A percentile compares a stretch with the other conserved stretches of the same genome.
Conservation (phyloP, 2,113 vertebrate genomes). For the Gorilla gorilla region DNA sequence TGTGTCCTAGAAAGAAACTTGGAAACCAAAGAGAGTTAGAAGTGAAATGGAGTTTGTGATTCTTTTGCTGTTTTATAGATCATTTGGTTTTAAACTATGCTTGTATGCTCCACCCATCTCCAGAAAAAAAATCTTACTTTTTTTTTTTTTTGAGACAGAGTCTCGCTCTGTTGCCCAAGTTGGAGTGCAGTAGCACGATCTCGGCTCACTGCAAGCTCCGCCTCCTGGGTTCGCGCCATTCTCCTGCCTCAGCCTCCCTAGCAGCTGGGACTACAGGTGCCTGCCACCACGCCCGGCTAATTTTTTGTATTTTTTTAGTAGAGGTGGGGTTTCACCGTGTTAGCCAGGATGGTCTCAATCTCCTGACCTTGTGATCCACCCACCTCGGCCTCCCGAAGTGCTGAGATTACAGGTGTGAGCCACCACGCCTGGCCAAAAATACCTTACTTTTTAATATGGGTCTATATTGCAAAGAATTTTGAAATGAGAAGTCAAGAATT, state of each 20-base stretch:
- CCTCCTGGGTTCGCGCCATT: no score
- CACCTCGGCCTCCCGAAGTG: no score
- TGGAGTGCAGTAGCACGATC: rapidly evolving
- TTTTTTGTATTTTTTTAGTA: no score
- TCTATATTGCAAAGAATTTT: background rate
- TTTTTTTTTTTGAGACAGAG: no score
- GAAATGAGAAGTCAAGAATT: background rate
- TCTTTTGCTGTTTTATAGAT: background rate
- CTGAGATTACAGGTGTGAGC: no score
- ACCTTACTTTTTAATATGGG: background rate
- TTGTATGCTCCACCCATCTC: background rate
- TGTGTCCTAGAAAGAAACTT: background rate
- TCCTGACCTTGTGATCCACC: no score
- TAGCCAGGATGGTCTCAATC: no score
- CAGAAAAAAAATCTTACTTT: background rate
- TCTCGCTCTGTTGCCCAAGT: rapidly evolving
- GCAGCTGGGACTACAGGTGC: no score
- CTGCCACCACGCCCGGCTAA: rapidly evolving
- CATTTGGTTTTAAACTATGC: background rate
- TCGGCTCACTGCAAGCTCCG: rapidly evolving
- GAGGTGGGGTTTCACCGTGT: no score
- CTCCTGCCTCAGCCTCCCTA: no score
- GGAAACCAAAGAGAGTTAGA: background rate
- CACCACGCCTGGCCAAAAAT: background rate
- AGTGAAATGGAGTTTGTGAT: background rate